Base-by-base conservation (phyloP, 2,888 invertebrate species). In the Fabriciana adippe region DNA sequence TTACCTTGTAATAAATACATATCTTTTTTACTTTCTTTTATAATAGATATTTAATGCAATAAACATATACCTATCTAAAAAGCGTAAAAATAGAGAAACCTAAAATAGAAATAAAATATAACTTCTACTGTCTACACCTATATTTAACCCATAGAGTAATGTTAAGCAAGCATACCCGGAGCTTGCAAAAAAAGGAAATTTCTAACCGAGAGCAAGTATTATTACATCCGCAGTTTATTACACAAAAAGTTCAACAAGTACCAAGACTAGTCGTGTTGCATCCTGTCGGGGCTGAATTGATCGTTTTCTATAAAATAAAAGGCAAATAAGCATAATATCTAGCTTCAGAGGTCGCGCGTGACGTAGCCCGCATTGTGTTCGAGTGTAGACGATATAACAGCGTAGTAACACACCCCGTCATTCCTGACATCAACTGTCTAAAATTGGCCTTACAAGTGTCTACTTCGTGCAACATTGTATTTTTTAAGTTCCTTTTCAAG, bases 281-380 rank as follows among this genome's bases (percentile, higher is more conserved):
- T 67, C 64, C 84, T 83, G 82, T 75, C 78, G 56, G 64, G 71
- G 73, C 70, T 61, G 73, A 77, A 77, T 80, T 78, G 74, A 75
- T 76, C 55, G 75, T 84, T 84, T 85, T 85, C 83, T 86, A 86
- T 84, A 86, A 87, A 88, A 88, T 72, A 85, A 88, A 71, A 69
- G 61, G 55, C 48, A 65, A 64, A 71, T 85, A 85, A 83, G 80
- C 79, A 80, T 84, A 85, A 86, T 84, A 81, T 80, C 72, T 76
- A 66, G 66, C 68, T 72, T 66, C 71, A 69, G 81, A 82, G 90
- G 89, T 90, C 89, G 86, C 77, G 76, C 85, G 84, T 86, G 85
- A 82, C 76, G 79, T 82, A 84, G 80, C 85, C 84, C 72, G 77
- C 79, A 87, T 89, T 88, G 88, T 88, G 81, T 86, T 80, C 79